Percentiles rank a stretch among this genome's conserved stretches.
These are phyloP conservation scores for Theristicus caerulescens DNA, from an alignment of 2,113 vertebrate species.

Conservation along the genomic window DNA sequence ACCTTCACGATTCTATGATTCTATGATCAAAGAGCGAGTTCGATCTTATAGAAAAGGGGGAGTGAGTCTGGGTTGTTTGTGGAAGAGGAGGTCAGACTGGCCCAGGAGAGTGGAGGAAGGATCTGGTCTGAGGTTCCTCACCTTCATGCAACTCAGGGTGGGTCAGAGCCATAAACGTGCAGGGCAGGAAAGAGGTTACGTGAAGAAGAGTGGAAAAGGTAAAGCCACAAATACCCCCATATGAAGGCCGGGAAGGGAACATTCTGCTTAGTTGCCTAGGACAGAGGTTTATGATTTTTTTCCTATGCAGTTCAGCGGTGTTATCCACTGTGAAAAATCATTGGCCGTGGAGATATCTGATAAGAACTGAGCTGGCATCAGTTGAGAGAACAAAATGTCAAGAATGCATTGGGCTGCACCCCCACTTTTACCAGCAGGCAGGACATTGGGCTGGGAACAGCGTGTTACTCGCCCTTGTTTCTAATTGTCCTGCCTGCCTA, in stretches of 20 bases:
- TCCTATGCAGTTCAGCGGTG: not conserved
- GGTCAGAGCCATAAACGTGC: not conserved
- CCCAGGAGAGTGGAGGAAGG: not conserved
- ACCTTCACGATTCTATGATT: too few species aligned
- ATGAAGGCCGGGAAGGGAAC: not conserved
- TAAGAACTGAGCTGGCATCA: slow-evolving; percentile 52
- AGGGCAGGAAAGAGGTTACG: not conserved
- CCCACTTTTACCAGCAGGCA: slow-evolving; percentile 47
- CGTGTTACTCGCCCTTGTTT: slow-evolving; percentile 20
- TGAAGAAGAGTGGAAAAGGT: not conserved
- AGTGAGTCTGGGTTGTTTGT: not conserved
- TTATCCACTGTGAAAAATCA: slow-evolving; percentile 45
- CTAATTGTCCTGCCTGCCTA: not conserved
- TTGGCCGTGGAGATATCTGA: slow-evolving; percentile 53
- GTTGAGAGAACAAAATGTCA: slow-evolving; percentile 60
- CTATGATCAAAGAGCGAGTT: not conserved
- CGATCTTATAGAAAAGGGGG: not conserved
- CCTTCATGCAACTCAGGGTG: not conserved
- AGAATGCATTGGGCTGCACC: slow-evolving; percentile 19
- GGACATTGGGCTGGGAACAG: slow-evolving; percentile 3
- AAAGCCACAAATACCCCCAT: not conserved
- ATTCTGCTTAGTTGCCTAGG: slow-evolving; percentile 6
- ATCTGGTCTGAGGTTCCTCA: not conserved
- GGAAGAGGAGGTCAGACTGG: not conserved
- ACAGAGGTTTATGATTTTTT: slow-evolving; percentile 20